Evolutionary conservation across 2,888 invertebrate genomes (phyloP).

Genomic region (Folsomia manolachei): DNA sequence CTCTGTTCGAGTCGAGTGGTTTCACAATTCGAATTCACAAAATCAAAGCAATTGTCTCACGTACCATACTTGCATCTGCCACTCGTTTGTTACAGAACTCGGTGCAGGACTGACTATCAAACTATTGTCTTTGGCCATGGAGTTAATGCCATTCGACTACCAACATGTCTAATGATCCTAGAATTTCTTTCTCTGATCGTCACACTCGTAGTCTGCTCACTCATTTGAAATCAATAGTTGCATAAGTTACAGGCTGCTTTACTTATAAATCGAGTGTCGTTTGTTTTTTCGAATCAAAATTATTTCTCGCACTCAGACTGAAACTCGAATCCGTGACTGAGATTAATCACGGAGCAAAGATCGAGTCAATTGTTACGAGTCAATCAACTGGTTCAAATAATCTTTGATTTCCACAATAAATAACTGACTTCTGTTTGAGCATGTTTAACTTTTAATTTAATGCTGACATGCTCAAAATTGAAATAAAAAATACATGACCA

Average conservation of each 20-base stretch:
- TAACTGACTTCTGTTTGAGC: background rate
- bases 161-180: constrained; percentile 18
- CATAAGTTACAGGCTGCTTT: background rate
- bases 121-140: background rate
- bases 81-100: background rate
- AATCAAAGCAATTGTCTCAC: constrained; percentile 19
- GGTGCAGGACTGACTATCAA: too few species aligned
- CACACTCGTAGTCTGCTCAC: background rate
- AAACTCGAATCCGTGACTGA: constrained; percentile 6
- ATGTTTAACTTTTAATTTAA: background rate
- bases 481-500: too few species aligned
- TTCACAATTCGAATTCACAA: constrained; percentile 8
- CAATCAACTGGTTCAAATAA: background rate
- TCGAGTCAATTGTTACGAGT: constrained; percentile 4
- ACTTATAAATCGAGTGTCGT: background rate
- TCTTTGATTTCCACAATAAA: too few species aligned
- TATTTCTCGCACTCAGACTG: background rate
- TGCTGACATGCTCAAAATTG: too few species aligned
- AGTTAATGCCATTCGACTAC: constrained; percentile 11
- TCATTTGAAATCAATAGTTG: constrained; percentile 1
- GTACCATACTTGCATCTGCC: constrained; percentile 19
- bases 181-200: background rate
- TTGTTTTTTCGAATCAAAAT: too few species aligned
- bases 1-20: background rate
- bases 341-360: constrained; percentile 1